Evolutionary conservation across 2,797 vertebrate genomes (phyloP), one percentile per base, ranked within the genome.

Genomic region (Sorex maritimensis): DNA sequence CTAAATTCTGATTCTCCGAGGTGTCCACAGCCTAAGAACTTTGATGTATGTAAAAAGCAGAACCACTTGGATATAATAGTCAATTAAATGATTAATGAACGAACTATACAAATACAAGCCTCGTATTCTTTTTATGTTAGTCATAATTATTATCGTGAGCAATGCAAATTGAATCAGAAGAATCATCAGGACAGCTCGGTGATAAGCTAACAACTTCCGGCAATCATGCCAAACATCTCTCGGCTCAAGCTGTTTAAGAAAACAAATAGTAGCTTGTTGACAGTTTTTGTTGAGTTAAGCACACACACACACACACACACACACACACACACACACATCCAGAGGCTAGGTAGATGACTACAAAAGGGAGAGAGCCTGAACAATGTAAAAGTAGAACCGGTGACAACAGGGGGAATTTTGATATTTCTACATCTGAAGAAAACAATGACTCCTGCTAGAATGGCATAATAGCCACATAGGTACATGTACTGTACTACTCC

Each of bases 71-170:
- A 89, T 78, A 8, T 91, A 90, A 95, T 34, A 89, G 81, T 85
- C 92, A 94, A 93, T 95, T 95, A 95, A 93, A 95, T 96, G 92
- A 96, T 96, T 96, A 97, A 96, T 95, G 93, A 95, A 81, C 90
- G 86, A 92, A 92, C 91, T 94, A 69, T 79, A 91, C 94, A 95
- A 95, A 96, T 92, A 96, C 95, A 95, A 92, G 89, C 91, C 91
- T 78, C 79, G 8, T 71, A 81, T 75, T 96, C 93, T 92, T 61
- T 87, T 91, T 86, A 90, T 77, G 82, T 61, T 61, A 91, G 91
- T 86, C 63, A 95, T 95, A 93, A 95, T 95, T 86, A 97, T 95
- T 87, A 96, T 86, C 5, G 26, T 93, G 92, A 94, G 92, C 89
- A 91, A 96, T 52, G 80, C 94, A 97, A 95, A 96, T 95, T 92